Percentiles rank a stretch among this genome's conserved stretches.
Conservation (phyloP, 2,113 vertebrate genomes). For the Lutjanus erythropterus region DNA sequence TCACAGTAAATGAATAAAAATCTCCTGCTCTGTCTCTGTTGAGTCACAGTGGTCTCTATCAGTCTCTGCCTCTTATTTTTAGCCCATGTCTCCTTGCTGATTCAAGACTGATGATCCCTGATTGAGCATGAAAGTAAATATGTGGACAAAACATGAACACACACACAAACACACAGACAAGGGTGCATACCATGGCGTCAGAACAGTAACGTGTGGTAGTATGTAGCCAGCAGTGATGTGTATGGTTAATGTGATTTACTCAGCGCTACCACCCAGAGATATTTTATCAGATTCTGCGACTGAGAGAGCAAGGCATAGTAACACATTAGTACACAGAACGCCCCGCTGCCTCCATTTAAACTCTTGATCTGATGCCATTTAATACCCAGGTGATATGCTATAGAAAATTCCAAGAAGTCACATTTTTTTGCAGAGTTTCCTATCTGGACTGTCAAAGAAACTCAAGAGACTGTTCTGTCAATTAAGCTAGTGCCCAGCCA, state of each 20-base stretch:
- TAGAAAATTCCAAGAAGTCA: slow-evolving; percentile 18
- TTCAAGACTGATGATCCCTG: slow-evolving; percentile 14
- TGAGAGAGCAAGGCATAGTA: slow-evolving; percentile 5
- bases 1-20: neutral
- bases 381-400: slow-evolving; percentile 21
- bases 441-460: slow-evolving; percentile 35
- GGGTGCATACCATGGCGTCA: neutral
- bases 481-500: slow-evolving; percentile 53
- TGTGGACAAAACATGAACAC: neutral
- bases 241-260: slow-evolving; percentile 47
- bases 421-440: slow-evolving; percentile 13
- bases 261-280: slow-evolving; percentile 19
- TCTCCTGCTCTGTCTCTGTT: neutral
- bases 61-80: slow-evolving; percentile 16
- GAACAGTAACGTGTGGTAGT: neutral
- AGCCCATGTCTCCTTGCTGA: neutral
- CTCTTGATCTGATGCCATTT: slow-evolving; percentile 7
- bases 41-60: neutral
- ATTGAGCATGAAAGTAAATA: slow-evolving; percentile 15
- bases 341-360: slow-evolving; percentile 13
- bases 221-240: slow-evolving; percentile 31
- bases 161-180: neutral
- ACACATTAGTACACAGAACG: slow-evolving; percentile 10
- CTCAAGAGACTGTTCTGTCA: slow-evolving; percentile 55
- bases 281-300: slow-evolving; percentile 41